Conservation (phyloP, 2,797 vertebrate species). For the Alexandromys oeconomus region DNA sequence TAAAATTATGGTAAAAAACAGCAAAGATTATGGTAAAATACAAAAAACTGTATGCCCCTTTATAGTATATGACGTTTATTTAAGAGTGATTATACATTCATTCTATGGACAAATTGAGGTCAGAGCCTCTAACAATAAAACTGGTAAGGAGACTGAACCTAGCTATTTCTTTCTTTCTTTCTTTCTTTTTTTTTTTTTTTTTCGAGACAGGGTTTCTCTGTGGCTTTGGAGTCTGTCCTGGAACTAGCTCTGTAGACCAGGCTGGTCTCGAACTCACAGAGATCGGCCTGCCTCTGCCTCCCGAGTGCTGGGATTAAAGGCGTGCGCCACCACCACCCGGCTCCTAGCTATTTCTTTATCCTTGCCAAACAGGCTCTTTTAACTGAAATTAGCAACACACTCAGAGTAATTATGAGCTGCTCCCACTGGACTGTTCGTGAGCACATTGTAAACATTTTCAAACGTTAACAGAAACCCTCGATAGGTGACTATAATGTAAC, state of each 20-base stretch:
- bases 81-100: neutral
- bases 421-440: neutral
- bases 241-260: no score
- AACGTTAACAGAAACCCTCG: neutral
- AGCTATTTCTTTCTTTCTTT: neutral
- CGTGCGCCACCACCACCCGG: no score
- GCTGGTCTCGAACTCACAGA: no score
- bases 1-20: conserved; percentile 27
- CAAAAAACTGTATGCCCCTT: neutral
- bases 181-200: no score
- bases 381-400: neutral
- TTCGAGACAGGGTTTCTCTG: no score
- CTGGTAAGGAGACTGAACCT: neutral
- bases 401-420: neutral
- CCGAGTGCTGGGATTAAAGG: no score
- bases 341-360: neutral
- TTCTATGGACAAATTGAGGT: conserved; percentile 1
- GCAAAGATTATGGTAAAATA: conserved; percentile 39
- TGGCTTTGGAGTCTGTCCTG: no score
- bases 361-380: conserved; percentile 30
- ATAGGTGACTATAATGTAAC: neutral
- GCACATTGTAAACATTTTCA: conserved; percentile 1
- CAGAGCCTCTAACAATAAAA: neutral
- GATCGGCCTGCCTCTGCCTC: no score
- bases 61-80: neutral